phyloP scores from a whole-genome alignment of 53 echinoderm and acorn worm genomes.

The Apostichopus leukothele region DNA sequence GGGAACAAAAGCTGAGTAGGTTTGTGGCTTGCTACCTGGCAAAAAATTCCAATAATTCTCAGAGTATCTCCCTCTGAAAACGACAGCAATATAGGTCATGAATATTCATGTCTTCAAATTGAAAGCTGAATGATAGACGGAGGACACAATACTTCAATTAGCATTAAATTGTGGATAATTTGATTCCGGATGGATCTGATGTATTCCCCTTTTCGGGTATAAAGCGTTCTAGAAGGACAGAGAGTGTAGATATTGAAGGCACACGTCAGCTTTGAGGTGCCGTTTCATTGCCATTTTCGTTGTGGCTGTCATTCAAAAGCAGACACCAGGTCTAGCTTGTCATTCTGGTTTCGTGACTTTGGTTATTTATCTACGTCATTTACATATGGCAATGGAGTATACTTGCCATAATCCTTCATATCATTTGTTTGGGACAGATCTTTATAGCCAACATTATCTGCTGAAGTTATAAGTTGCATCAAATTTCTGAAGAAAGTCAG shows the following conservation, averaged over 20 bases:
- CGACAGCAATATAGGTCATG: background rate
- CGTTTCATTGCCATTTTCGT: background rate
- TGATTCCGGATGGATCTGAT: background rate
- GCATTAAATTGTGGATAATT: constrained; percentile 28
- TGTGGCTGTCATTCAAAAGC: background rate
- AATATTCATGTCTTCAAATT: constrained; percentile 1
- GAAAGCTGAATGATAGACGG: background rate
- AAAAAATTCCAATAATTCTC: too few species aligned
- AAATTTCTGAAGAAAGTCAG: too few species aligned
- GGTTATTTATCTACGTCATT: background rate
- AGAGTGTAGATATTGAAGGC: background rate
- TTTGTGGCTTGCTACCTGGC: too few species aligned
- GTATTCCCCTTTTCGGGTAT: background rate
- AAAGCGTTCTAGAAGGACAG: background rate
- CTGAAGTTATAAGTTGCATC: too few species aligned
- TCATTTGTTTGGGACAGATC: too few species aligned
- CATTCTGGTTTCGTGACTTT: background rate
- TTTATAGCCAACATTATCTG: too few species aligned
- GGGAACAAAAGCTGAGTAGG: too few species aligned
- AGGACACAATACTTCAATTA: constrained; percentile 3
- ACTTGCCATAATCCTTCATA: too few species aligned
- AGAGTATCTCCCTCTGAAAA: too few species aligned
- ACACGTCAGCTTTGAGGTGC: background rate
- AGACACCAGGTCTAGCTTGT: background rate
- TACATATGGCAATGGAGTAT: background rate